phyloP scores from a whole-genome alignment of 2,113 vertebrate species.

The Mugil cephalus region DNA sequence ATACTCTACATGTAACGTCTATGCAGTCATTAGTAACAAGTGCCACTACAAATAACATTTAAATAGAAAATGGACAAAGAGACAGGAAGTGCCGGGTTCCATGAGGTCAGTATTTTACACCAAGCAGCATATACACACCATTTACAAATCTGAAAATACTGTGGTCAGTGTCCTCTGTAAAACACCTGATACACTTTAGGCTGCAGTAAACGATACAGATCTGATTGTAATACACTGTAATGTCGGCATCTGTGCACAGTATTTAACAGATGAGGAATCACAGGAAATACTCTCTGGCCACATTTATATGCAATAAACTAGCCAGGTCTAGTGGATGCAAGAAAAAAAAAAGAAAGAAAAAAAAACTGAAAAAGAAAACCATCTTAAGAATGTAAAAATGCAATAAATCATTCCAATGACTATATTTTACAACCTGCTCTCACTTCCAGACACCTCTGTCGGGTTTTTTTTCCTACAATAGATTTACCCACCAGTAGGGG shows the following conservation, averaged over 20 bases:
- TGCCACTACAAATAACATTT: too few relatives aligned
- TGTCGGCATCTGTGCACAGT: constrained; percentile 6
- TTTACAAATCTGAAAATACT: neutral
- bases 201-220: neutral
- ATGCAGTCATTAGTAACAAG: too few relatives aligned
- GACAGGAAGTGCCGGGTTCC: neutral
- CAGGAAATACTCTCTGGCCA: constrained; percentile 14
- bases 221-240: constrained; percentile 8
- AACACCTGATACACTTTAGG: constrained; percentile 3
- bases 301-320: constrained; percentile 14
- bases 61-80: too few relatives aligned
- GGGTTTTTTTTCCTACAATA: constrained; percentile 16
- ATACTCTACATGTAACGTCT: neutral
- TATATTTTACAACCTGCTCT: constrained; percentile 45
- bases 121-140: neutral
- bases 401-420: constrained; percentile 54
- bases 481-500: constrained; percentile 46
- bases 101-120: neutral
- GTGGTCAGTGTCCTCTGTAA: neutral
- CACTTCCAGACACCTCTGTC: constrained; percentile 45
- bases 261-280: constrained; percentile 28
- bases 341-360: constrained; percentile 27
- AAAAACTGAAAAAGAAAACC: constrained; percentile 36
- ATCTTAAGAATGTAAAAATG: constrained; percentile 54
- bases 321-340: constrained; percentile 17